Base-by-base conservation (phyloP, 2,888 invertebrate genomes). In the Tetanocera ferruginea region DNA sequence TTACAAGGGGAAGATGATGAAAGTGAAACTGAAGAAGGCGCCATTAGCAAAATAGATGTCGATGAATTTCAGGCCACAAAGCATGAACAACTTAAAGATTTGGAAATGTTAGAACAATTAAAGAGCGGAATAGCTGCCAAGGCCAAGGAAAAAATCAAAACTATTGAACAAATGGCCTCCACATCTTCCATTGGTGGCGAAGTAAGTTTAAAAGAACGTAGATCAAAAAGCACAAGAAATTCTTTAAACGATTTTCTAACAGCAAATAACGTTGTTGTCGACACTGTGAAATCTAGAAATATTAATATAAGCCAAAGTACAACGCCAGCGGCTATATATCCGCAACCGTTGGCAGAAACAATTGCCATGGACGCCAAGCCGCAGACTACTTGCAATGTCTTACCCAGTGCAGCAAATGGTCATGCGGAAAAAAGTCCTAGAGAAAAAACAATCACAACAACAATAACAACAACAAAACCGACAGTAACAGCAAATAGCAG, bases 61-160 rank as follows among this genome's bases (percentile, higher is more conserved):
- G 55, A 88, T 67, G 88, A 87, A 76, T 87, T 84, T 37, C 87
- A 88, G 31, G 92, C 93, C 78, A 92, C 92, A 69, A 92, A 92
- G 77, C 92, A 93, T 55, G 93, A 87, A 28, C 91, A 93, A 71
- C 92, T 93, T 81, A 93, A 92, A 83, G 95, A 95, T 85, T 87
- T 95, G 81, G 92, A 92, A 84, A 92, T 93, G 85, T 88, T 95
- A 80, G 93, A 94, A 84, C 90, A 92, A 80, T 87, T 94, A 9
- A 93, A 93, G 83, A 91, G 93, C 82, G 92, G 93, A 81, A 88
- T 93, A 87, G 92, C 94, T 76, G 91, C 94, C 80, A 94, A 95
- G 88, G 95, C 95, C 2, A 94, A 94, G 84, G 94, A 94, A 85
- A 90, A 90, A 81, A 89, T 89, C 28, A 88, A 87, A 79, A 90